Percentiles rank a stretch among this genome's conserved stretches.
Conservation (phyloP, 2,888 invertebrate genomes). For the Tinea pellionella region DNA sequence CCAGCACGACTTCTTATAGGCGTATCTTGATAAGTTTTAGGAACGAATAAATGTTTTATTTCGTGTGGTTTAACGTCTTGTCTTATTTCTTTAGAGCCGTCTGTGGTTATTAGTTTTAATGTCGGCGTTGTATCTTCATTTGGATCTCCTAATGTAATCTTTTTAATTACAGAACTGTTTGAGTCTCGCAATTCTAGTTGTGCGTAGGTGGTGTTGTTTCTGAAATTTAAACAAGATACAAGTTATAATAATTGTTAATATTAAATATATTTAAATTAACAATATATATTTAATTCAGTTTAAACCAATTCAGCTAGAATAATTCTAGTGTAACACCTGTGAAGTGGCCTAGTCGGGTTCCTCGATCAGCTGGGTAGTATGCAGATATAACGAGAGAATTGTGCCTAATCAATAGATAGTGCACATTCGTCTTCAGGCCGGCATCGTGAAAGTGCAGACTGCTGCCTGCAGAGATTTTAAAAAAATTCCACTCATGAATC, state of each 20-base stretch:
- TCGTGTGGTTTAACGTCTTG: slow-evolving; percentile 59
- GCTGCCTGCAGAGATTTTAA: no score
- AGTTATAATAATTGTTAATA: no score
- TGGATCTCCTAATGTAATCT: slow-evolving; percentile 50
- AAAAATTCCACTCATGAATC: no score
- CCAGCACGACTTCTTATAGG: slow-evolving; percentile 43
- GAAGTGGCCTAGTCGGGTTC: no score
- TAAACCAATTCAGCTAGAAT: no score
- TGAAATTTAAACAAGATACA: slow-evolving; percentile 32
- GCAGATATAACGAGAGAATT: no score
- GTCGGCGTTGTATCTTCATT: slow-evolving; percentile 38
- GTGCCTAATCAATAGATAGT: no score
- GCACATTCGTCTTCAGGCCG: not conserved
- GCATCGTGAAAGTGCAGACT: no score
- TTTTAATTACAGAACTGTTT: slow-evolving; percentile 50
- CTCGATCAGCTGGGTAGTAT: no score
- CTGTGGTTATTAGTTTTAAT: slow-evolving; percentile 45
- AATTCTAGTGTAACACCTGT: no score
- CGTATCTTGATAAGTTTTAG: slow-evolving; percentile 47
- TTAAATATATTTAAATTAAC: no score
- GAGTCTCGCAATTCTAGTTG: slow-evolving; percentile 55
- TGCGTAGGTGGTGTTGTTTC: slow-evolving; percentile 56
- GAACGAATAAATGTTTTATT: slow-evolving; percentile 53
- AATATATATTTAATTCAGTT: no score
- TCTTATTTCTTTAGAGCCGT: slow-evolving; percentile 45